These are phyloP conservation scores for Acrossocheilus wenchowensis DNA, from an alignment of 2,797 vertebrate species.

Conservation along the genomic window DNA sequence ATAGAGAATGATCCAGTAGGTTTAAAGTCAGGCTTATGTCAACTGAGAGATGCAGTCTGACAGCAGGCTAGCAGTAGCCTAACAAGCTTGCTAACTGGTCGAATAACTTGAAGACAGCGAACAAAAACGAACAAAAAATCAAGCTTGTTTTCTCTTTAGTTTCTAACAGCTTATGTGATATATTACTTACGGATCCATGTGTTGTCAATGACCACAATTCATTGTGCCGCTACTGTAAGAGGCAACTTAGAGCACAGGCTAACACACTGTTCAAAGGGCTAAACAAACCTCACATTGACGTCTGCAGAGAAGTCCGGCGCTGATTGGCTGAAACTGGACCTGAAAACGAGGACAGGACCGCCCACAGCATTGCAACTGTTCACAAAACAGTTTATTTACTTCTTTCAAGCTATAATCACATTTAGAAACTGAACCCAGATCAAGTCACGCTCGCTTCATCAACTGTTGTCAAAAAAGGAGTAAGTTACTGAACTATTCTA, in stretches of 20 bases:
- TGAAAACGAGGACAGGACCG: neutral
- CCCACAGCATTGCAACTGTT: neutral
- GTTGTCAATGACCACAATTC: constrained; percentile 18
- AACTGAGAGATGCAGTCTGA: constrained; percentile 9
- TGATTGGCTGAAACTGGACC: constrained; percentile 29
- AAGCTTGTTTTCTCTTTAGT: neutral
- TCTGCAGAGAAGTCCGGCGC: neutral
- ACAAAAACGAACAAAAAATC: too few species aligned
- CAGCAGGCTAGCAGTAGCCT: constrained; percentile 26
- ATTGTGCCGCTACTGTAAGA: neutral
- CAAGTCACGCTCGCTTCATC: neutral
- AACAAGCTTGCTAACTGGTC: constrained; percentile 2
- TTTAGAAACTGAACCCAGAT: constrained; percentile 1
- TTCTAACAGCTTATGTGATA: neutral
- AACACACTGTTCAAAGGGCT: constrained; percentile 23
- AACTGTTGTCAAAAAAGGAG: neutral
- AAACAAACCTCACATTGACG: constrained; percentile 22
- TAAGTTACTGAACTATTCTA: neutral
- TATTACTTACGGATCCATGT: constrained; percentile 56
- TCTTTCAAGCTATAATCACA: neutral
- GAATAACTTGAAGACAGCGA: neutral
- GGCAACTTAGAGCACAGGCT: constrained; percentile 7
- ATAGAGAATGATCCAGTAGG: neutral
- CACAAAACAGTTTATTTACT: neutral
- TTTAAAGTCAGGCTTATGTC: constrained; percentile 6